A percentile compares a stretch with the other conserved stretches of the same genome.
Conservation (phyloP, 1,140 invertebrate species). For the Hesperophylax magnus region DNA sequence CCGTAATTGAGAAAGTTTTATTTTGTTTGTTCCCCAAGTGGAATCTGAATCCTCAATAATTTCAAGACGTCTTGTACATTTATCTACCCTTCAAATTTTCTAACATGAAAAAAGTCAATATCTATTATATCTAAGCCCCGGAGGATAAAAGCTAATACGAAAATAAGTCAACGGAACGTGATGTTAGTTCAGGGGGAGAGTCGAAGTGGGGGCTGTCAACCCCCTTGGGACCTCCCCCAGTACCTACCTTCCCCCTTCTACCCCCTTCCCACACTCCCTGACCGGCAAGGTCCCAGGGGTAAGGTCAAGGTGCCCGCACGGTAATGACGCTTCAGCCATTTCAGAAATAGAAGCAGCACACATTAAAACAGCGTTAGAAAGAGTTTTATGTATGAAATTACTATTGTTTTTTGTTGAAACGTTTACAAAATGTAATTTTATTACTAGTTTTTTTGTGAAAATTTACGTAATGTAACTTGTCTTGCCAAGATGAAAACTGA, state of each 20-base stretch:
- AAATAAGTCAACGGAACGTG: slow-evolving; percentile 30
- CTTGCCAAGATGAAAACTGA: too few relatives aligned
- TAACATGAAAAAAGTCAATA: neutral
- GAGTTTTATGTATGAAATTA: too few relatives aligned
- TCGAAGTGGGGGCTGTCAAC: neutral
- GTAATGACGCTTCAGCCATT: slow-evolving; percentile 20
- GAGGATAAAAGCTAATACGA: neutral
- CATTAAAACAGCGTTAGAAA: neutral
- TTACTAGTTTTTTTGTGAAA: too few relatives aligned
- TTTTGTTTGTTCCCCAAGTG: too few relatives aligned
- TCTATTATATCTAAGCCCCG: neutral
- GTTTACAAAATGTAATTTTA: too few relatives aligned
- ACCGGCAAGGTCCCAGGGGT: slow-evolving; percentile 27
- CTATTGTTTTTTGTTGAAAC: too few relatives aligned
- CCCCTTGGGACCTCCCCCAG: neutral
- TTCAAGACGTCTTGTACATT: too few relatives aligned
- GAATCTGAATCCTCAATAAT: too few relatives aligned
- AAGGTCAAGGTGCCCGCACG: slow-evolving; percentile 38
- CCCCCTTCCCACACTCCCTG: neutral
- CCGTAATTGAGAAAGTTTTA: too few relatives aligned
- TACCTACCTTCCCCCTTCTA: neutral
- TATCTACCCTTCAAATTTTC: too few relatives aligned
- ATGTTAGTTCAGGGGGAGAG: slow-evolving; percentile 13
- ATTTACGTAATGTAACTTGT: too few relatives aligned
- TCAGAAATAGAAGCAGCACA: slow-evolving; percentile 29